Evolutionary conservation across 2,113 vertebrate genomes (phyloP).

Genomic region (Petroica traversi): DNA sequence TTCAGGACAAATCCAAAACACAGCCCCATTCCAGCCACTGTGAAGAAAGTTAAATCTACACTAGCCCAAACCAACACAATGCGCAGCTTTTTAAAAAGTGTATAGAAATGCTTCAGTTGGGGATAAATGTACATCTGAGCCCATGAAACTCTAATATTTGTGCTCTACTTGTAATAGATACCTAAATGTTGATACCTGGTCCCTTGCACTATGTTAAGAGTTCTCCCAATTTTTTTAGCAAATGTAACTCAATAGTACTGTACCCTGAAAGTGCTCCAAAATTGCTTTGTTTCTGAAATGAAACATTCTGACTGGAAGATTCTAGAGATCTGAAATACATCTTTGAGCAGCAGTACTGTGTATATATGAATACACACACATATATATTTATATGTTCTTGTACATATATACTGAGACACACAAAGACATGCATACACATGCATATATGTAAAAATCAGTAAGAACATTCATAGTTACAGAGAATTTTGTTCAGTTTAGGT

Average conservation of each 20-base stretch:
- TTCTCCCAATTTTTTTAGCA: not conserved
- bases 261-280: not conserved
- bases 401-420: too few species aligned
- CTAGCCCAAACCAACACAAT: not conserved
- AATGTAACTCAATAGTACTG: not conserved
- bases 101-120: not conserved
- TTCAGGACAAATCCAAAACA: not conserved
- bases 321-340: not conserved
- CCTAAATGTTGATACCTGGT: not conserved
- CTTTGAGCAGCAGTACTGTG: not conserved
- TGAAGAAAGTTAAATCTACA: not conserved
- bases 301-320: not conserved
- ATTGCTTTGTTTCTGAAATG: not conserved
- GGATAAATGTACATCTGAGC: not conserved
- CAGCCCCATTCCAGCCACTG: not conserved
- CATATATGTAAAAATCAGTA: not conserved
- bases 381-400: too few species aligned
- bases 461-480: not conserved
- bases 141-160: not conserved
- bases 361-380: too few species aligned
- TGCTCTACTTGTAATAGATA: not conserved
- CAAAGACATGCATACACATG: not conserved
- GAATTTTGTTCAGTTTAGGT: not conserved
- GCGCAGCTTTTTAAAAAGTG: not conserved
- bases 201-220: not conserved